phyloP scores from a whole-genome alignment of 1,140 invertebrate genomes.

The Hypothenemus hampei region DNA sequence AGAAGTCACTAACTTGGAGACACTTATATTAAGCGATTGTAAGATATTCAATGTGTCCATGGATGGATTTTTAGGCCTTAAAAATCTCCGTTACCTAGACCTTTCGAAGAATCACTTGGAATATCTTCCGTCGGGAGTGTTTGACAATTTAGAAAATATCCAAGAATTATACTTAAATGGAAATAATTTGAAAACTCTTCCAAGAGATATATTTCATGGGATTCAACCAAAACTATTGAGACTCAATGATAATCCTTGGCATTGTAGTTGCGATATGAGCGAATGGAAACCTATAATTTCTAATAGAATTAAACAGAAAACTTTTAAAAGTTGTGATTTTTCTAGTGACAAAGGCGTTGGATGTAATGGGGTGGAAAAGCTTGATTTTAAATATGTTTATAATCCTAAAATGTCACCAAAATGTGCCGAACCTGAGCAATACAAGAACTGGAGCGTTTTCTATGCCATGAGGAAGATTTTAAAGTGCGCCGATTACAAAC shows the following conservation, averaged over 20 bases:
- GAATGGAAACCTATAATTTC: constrained; percentile 56
- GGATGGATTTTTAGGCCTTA: constrained; percentile 62
- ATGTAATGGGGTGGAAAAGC: constrained; percentile 36
- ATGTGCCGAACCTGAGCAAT: constrained; percentile 55
- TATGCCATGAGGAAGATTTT: constrained; percentile 48
- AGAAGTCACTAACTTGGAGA: constrained; percentile 54
- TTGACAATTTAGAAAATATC: constrained; percentile 57
- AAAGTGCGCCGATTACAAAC: constrained; percentile 41
- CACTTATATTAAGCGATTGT: constrained; percentile 57
- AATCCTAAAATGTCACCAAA: constrained; percentile 57
- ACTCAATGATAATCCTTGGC: constrained; percentile 63
- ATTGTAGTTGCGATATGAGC: constrained; percentile 61
- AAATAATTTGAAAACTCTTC: constrained; percentile 56
- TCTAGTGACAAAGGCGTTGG: constrained; percentile 45
- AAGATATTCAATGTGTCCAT: constrained; percentile 59
- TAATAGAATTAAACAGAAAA: constrained; percentile 49
- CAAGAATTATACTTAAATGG: constrained; percentile 57
- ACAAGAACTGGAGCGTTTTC: constrained; percentile 58
- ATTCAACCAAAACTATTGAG: constrained; percentile 53
- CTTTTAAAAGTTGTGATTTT: constrained; percentile 43
- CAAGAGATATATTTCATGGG: constrained; percentile 53
- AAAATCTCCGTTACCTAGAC: constrained; percentile 55
- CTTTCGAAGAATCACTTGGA: constrained; percentile 58
- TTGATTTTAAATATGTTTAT: constrained; percentile 47
- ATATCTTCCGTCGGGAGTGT: constrained; percentile 55